phyloP scores from a whole-genome alignment of 2,888 invertebrate species.

The Sepioteuthis lessoniana region DNA sequence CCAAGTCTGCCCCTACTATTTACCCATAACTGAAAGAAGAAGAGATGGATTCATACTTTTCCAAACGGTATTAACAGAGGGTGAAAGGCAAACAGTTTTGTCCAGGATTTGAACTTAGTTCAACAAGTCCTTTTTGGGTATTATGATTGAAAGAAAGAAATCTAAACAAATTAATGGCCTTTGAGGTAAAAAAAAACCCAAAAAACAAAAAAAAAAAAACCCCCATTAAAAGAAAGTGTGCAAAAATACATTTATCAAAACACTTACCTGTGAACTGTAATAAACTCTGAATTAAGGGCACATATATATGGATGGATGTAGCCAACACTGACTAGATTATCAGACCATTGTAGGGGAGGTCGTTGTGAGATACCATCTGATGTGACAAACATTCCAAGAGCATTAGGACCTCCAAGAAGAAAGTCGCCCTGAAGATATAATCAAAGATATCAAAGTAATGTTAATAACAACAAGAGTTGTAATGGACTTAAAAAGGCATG shows the following conservation, averaged over 20 bases:
- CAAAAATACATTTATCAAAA: background rate
- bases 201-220: too few relatives aligned
- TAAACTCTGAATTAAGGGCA: slow-evolving; percentile 75
- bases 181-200: too few relatives aligned
- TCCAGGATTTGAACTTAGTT: too few relatives aligned
- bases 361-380: slow-evolving; percentile 77
- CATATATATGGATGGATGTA: slow-evolving; percentile 77
- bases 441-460: slow-evolving; percentile 39
- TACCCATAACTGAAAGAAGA: too few relatives aligned
- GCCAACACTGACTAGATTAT: slow-evolving; percentile 72
- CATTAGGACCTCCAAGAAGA: slow-evolving; percentile 77
- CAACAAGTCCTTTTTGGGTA: too few relatives aligned
- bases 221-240: too few relatives aligned
- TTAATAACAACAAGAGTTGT: background rate
- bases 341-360: slow-evolving; percentile 78
- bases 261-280: slow-evolving; percentile 77
- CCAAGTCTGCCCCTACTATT: too few relatives aligned
- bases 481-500: background rate
- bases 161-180: too few relatives aligned
- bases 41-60: too few relatives aligned
- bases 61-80: too few relatives aligned
- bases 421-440: slow-evolving; percentile 77
- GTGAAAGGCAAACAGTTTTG: too few relatives aligned
- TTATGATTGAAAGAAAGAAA: too few relatives aligned
- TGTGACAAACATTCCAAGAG: slow-evolving; percentile 78